Evolutionary conservation across 2,888 invertebrate species (phyloP).

Genomic region (Balanococcus diminutus): DNA sequence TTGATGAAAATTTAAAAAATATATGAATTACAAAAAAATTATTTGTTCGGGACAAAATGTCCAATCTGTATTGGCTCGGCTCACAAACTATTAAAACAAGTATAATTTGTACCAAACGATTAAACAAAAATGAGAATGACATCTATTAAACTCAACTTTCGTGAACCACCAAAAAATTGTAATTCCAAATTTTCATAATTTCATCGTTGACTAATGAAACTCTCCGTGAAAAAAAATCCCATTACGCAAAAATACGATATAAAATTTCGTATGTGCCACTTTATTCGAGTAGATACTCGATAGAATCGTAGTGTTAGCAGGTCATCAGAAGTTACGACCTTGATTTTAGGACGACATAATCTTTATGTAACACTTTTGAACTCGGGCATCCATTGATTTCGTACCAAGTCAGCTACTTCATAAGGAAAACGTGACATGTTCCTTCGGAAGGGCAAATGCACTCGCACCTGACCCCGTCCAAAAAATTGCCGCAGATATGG

Average conservation of each 20-base stretch:
- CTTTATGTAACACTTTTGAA: slow-evolving; percentile 18
- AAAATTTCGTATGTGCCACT: slow-evolving; percentile 3
- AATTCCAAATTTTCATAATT: no score
- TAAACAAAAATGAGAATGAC: no score
- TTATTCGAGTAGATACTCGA: slow-evolving; percentile 1
- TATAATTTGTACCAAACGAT: no score
- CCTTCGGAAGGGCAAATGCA: slow-evolving; percentile 11
- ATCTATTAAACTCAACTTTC: no score
- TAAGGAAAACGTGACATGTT: slow-evolving; percentile 5
- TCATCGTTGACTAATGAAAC: background rate
- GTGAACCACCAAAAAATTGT: no score
- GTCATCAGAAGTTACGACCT: slow-evolving; percentile 23
- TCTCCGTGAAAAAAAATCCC: background rate
- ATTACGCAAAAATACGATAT: background rate
- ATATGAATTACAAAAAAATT: no score
- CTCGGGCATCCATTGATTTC: background rate
- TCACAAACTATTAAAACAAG: no score
- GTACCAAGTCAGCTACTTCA: background rate
- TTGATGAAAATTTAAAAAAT: no score
- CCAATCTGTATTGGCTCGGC: no score
- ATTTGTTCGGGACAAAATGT: no score
- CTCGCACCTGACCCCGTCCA: background rate
- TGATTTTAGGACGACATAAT: slow-evolving; percentile 27
- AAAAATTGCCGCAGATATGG: background rate
- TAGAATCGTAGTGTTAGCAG: background rate